Evolutionary conservation across 2,113 vertebrate genomes (phyloP).

Genomic region (Myotis lucifugus): DNA sequence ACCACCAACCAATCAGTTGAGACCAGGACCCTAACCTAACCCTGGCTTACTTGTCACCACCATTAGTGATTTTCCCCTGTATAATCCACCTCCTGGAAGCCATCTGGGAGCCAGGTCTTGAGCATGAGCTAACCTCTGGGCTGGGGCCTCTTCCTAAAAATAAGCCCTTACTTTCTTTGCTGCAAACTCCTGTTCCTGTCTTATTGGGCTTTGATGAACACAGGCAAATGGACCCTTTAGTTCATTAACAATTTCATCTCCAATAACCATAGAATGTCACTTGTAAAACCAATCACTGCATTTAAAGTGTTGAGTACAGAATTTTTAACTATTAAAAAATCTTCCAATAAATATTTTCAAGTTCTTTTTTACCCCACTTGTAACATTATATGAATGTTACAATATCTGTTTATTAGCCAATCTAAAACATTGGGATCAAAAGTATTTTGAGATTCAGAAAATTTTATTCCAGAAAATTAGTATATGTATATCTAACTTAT

Average conservation of each 20-base stretch:
- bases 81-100: not conserved
- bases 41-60: not conserved
- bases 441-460: not conserved
- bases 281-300: not conserved
- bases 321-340: not conserved
- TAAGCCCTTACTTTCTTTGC: not conserved
- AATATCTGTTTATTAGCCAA: not conserved
- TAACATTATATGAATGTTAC: not conserved
- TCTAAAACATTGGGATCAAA: not conserved
- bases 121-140: not conserved
- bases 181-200: not conserved
- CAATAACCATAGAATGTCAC: not conserved
- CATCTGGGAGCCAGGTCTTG: not conserved
- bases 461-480: not conserved
- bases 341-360: not conserved
- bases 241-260: not conserved
- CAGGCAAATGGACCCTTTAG: not conserved
- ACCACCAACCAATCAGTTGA: not conserved
- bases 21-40: not conserved
- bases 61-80: not conserved
- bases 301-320: not conserved
- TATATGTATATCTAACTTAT: not conserved
- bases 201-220: not conserved
- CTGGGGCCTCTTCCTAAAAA: not conserved
- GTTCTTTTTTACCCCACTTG: not conserved